Evolutionary conservation across 2,797 vertebrate species (phyloP), one percentile per base, ranked within the genome.

Genomic region (Eupleurogrammus muticus): DNA sequence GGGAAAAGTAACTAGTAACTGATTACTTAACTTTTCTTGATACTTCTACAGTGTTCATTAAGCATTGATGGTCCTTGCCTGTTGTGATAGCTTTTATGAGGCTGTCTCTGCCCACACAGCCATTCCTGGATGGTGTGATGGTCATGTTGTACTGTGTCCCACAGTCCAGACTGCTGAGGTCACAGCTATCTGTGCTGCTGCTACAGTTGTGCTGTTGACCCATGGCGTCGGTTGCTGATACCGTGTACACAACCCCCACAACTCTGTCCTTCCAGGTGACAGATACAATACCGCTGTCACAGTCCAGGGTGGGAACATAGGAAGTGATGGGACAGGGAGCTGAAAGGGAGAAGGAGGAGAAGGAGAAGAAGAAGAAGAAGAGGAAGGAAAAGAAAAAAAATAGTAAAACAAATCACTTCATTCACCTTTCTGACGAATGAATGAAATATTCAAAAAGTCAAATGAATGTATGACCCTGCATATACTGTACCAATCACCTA

Each of bases 301-400:
- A 95, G 84, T 92, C 46, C 60, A 94, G 54, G 1, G 11, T 1
- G 2, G 83, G 24, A 1, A 20, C 40, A 48, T 93, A 87, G 28
- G 67, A 55, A 0, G 50, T 19, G 14, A 81, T 92, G 38, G 92
- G 88, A 60, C 94, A 95, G 0, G 94, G 94, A 52, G 94, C 94
- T 95, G 73, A 42, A 47, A 35, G 49, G 36, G 49, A 47, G 47
- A 60, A 9, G 14, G n/a, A 1, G 10, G n/a, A n/a, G n/a, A n/a
- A n/a, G n/a, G n/a, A n/a, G n/a, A n/a, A n/a, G 47, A 36, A 63
- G 48, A 48, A 51, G 5, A 75, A 19, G 17, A 14, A 47, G 32
- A 61, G 51, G 21, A 42, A 10, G 40, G 8, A 58, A 12, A 20
- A 21, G 13, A 20, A 28, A 63, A 17, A 1, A 21, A 56, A n/a